A percentile compares a stretch with the other conserved stretches of the same genome.
These are phyloP conservation scores for Campopleginae sp. DNA, from an alignment of 2,888 invertebrate species.

Conservation along the genomic window DNA sequence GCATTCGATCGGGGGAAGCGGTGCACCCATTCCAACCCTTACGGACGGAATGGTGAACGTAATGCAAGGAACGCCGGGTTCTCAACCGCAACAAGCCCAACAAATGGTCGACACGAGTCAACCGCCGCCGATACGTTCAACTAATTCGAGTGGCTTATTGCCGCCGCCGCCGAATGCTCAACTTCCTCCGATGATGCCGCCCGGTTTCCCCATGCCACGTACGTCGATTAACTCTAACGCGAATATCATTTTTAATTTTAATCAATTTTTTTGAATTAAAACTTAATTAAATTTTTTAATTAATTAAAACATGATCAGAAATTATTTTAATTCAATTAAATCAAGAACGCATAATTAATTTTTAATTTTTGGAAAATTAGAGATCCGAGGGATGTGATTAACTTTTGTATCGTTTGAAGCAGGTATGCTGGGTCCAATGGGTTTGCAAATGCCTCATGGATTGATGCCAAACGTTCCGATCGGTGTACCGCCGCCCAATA, in stretches of 20 bases:
- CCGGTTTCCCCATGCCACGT: constrained; percentile 84
- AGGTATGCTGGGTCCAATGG: constrained; percentile 85
- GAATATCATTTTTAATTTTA: background rate
- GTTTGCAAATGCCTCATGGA: constrained; percentile 85
- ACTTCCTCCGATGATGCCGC: constrained; percentile 83
- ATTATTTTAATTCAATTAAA: too few species aligned
- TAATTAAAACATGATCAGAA: too few species aligned
- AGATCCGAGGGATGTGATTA: background rate
- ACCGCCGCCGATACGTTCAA: constrained; percentile 85
- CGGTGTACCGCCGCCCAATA: constrained; percentile 86
- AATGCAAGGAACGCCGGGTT: constrained; percentile 73
- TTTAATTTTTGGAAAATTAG: background rate
- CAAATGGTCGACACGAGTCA: constrained; percentile 87
- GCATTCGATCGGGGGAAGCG: constrained; percentile 70
- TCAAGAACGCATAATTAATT: too few species aligned
- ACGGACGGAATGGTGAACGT: constrained; percentile 79
- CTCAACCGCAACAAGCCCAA: constrained; percentile 85
- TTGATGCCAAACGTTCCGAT: constrained; percentile 86
- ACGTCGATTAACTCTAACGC: constrained; percentile 71
- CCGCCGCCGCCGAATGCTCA: constrained; percentile 82
- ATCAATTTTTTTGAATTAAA: too few species aligned
- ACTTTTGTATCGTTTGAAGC: background rate
- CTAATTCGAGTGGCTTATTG: constrained; percentile 84
- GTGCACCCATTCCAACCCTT: constrained; percentile 76
- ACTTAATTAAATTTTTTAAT: too few species aligned